A percentile compares a stretch with the other conserved stretches of the same genome.
These are phyloP conservation scores for Chymomyza procnemis DNA, from an alignment of 2,888 invertebrate species.

Conservation along the genomic window DNA sequence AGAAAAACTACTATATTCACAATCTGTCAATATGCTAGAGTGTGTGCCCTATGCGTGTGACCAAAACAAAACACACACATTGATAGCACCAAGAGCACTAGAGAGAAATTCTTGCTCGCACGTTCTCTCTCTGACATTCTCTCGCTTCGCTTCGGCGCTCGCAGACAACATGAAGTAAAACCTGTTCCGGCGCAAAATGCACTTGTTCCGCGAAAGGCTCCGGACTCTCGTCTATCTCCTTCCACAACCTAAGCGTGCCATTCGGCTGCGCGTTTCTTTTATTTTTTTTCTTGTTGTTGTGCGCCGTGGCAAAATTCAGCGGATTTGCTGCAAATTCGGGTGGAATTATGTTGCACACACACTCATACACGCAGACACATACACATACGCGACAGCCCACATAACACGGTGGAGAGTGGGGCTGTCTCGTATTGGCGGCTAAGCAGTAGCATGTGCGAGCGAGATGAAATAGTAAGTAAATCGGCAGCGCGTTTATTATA, in stretches of 20 bases:
- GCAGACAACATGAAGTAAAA: conserved; percentile 29
- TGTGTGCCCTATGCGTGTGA: conserved; percentile 52
- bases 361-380: conserved; percentile 13
- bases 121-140: neutral
- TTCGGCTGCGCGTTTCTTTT: conserved; percentile 65
- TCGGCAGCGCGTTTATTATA: conserved; percentile 54
- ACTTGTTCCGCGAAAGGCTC: conserved; percentile 59
- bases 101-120: conserved; percentile 17
- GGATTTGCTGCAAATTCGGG: conserved; percentile 74
- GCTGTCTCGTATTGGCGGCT: conserved; percentile 23
- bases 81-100: conserved; percentile 21
- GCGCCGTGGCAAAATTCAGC: conserved; percentile 68
- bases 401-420: conserved; percentile 53
- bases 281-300: conserved; percentile 53
- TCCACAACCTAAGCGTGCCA: conserved; percentile 11
- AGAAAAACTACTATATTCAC: neutral
- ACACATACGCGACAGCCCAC: conserved; percentile 6
- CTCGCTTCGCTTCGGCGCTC: conserved; percentile 14
- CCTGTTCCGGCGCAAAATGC: conserved; percentile 68
- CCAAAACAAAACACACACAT: conserved; percentile 75
- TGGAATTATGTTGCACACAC: conserved; percentile 68
- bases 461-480: conserved; percentile 74
- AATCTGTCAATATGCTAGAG: neutral
- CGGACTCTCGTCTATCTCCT: neutral
- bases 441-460: conserved; percentile 50